A percentile compares a stretch with the other conserved stretches of the same genome.
These are phyloP conservation scores for Druon quercuslanigerum DNA, from an alignment of 1,140 invertebrate genomes.

Conservation along the genomic window DNA sequence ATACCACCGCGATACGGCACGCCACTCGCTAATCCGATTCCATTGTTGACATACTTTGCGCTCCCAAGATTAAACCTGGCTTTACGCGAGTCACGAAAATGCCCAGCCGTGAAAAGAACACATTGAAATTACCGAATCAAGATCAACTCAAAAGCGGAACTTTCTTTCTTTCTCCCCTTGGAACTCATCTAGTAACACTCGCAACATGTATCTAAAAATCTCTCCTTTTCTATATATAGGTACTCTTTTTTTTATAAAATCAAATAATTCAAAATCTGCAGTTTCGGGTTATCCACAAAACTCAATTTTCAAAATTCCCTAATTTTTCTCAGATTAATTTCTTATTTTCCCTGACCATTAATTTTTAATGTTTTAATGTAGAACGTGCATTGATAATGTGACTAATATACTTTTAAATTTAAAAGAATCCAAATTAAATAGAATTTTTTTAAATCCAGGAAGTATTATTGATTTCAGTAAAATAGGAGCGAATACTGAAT, in stretches of 20 bases:
- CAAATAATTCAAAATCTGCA: too few species aligned
- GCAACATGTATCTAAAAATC: background rate
- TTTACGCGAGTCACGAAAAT: constrained; percentile 28
- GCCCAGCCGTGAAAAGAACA: constrained; percentile 27
- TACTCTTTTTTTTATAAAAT: background rate
- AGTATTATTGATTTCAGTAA: too few species aligned
- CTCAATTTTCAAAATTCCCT: too few species aligned
- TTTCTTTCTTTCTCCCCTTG: background rate
- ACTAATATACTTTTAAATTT: too few species aligned
- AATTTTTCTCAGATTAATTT: too few species aligned
- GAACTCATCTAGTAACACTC: background rate
- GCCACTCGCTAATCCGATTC: constrained; percentile 52
- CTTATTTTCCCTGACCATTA: too few species aligned
- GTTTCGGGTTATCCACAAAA: too few species aligned
- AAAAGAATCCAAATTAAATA: too few species aligned
- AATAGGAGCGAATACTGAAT: too few species aligned
- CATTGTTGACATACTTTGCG: constrained; percentile 50
- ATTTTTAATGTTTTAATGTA: too few species aligned
- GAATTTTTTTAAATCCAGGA: too few species aligned
- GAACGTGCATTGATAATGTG: too few species aligned
- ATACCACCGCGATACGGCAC: constrained; percentile 50
- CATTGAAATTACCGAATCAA: constrained; percentile 22
- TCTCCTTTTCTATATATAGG: background rate
- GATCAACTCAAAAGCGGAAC: constrained; percentile 3
- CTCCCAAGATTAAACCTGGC: constrained; percentile 50